Percentiles rank a stretch among this genome's conserved stretches.
Conservation (phyloP, 2,888 invertebrate species). For the Arctia plantaginis region DNA sequence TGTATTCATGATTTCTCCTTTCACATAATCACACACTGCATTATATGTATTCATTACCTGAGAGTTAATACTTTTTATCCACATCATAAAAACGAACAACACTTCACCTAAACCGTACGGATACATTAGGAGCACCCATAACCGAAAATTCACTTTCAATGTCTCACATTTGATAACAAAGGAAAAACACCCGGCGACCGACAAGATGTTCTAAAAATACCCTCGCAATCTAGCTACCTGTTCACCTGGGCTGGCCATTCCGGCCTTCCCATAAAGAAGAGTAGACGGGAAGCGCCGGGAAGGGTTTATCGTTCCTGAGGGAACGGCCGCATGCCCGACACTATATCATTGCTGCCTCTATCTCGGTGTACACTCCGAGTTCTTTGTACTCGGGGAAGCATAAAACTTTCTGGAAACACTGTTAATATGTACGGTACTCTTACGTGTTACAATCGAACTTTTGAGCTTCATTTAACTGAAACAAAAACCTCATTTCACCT, state of each 20-base stretch:
- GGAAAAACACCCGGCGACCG: conserved; percentile 83
- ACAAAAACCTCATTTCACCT: conserved; percentile 21
- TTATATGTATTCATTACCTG: neutral
- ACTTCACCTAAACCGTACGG: conserved; percentile 63
- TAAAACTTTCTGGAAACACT: conserved; percentile 73
- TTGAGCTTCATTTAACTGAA: conserved; percentile 52
- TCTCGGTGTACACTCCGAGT: conserved; percentile 74
- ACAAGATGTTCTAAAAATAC: conserved; percentile 86
- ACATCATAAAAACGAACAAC: conserved; percentile 62
- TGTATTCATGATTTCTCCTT: neutral
- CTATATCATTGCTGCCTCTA: conserved; percentile 85
- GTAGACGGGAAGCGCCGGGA: conserved; percentile 83
- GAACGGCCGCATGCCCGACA: conserved; percentile 81
- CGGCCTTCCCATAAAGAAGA: conserved; percentile 86
- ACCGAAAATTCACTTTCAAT: conserved; percentile 74
- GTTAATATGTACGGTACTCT: conserved; percentile 64
- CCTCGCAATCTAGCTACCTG: conserved; percentile 85
- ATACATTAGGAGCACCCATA: conserved; percentile 72
- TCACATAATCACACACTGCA: conserved; percentile 23
- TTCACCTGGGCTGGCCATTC: conserved; percentile 85
- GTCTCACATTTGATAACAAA: conserved; percentile 84
- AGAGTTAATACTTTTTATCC: conserved; percentile 51
- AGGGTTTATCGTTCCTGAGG: conserved; percentile 86
- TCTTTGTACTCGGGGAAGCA: conserved; percentile 73
- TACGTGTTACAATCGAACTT: conserved; percentile 51